Conservation (phyloP, 2,797 vertebrate species). For the Leuciscus waleckii region DNA sequence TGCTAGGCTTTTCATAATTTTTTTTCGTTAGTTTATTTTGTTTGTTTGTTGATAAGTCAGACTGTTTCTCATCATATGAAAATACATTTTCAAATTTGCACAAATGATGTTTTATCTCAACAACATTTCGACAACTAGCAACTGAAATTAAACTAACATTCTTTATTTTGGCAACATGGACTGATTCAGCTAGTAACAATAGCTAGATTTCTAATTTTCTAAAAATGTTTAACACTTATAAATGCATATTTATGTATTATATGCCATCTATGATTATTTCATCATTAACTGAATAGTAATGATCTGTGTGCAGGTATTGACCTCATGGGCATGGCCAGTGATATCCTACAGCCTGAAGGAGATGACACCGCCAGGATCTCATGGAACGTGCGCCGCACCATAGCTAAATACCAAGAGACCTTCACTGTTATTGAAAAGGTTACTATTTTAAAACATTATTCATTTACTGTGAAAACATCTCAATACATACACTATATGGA, state of each 20-base stretch:
- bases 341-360: constrained; percentile 72
- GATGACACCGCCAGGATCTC: constrained; percentile 81
- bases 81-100: too few relatives aligned
- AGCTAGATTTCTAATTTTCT: too few relatives aligned
- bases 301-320: constrained; percentile 80
- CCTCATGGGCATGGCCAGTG: constrained; percentile 78
- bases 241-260: neutral
- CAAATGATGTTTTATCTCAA: too few relatives aligned
- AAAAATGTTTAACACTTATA: too few relatives aligned
- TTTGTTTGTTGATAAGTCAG: too few relatives aligned
- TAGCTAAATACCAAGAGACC: constrained; percentile 83
- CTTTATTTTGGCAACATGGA: too few relatives aligned
- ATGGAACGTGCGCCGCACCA: constrained; percentile 76
- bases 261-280: neutral
- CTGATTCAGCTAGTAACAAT: too few relatives aligned
- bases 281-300: neutral
- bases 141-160: too few relatives aligned
- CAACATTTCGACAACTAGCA: too few relatives aligned
- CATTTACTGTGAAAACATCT: neutral
- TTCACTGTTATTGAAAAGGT: constrained; percentile 90
- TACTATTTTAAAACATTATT: neutral
- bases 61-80: too few relatives aligned
- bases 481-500: neutral
- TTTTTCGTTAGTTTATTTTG: too few relatives aligned
- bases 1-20: too few relatives aligned